These are phyloP conservation scores for Notarius quadriscutis DNA, from an alignment of 2,113 vertebrate genomes.

Conservation along the genomic window DNA sequence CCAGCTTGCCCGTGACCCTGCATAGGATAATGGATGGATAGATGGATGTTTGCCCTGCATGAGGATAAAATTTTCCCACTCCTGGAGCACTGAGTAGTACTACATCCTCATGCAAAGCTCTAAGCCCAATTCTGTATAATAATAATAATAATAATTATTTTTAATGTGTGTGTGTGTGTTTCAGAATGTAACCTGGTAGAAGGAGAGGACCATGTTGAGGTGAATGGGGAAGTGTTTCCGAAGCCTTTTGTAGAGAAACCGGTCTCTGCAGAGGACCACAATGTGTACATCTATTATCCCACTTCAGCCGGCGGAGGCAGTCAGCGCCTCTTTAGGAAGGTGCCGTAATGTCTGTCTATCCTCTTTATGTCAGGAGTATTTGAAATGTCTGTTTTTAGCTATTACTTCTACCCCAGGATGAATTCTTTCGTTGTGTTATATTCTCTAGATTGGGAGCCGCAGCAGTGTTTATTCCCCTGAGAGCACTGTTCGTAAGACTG, in stretches of 20 bases:
- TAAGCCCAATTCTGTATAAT: neutral
- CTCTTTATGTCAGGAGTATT: neutral
- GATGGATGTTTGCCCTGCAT: neutral
- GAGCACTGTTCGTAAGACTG: conserved; percentile 92
- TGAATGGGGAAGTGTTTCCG: conserved; percentile 91
- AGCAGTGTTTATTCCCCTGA: conserved; percentile 98
- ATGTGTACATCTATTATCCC: conserved; percentile 97
- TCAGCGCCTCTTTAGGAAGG: conserved; percentile 96
- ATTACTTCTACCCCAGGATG: neutral
- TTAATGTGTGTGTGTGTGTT: conserved; percentile 16
- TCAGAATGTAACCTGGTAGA: conserved; percentile 92
- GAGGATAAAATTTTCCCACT: neutral
- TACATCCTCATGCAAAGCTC: neutral
- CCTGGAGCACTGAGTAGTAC: neutral
- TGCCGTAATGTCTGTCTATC: conserved; percentile 51
- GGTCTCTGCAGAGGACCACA: conserved; percentile 95
- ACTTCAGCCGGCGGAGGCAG: conserved; percentile 95
- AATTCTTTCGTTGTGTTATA: neutral
- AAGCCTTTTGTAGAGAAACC: conserved; percentile 98
- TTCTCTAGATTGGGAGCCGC: conserved; percentile 90
- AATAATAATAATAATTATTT: neutral
- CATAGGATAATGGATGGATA: too few species aligned
- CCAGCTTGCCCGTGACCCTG: too few species aligned
- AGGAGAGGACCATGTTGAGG: conserved; percentile 93
- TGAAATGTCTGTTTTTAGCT: neutral